Conservation (phyloP, 2,797 vertebrate species). For the Tarsius wallacei region DNA sequence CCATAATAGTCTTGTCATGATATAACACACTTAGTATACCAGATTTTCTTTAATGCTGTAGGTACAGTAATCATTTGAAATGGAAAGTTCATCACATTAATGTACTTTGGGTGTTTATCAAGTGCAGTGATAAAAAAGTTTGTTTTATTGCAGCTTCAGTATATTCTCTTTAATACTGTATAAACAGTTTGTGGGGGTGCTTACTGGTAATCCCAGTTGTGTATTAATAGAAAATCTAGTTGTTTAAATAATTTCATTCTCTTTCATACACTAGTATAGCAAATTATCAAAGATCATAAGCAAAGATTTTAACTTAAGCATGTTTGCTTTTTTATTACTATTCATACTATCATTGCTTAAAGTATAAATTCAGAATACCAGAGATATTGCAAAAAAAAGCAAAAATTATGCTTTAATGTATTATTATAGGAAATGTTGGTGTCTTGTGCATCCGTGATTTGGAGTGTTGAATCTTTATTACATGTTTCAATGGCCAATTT, state of each 20-base stretch:
- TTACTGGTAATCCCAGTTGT: slow-evolving; percentile 7
- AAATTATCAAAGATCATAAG: slow-evolving; percentile 25
- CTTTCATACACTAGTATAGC: not conserved
- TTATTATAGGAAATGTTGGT: not conserved
- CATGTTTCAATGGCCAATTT: not conserved
- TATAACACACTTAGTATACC: not conserved
- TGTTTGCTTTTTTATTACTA: not conserved
- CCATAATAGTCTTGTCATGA: not conserved
- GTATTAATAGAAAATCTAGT: slow-evolving; percentile 16
- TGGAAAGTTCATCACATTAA: not conserved
- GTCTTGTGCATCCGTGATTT: not conserved
- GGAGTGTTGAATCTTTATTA: not conserved
- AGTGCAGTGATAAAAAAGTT: not conserved
- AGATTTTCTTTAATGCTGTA: not conserved
- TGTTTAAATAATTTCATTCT: slow-evolving; percentile 2
- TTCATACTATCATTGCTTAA: slow-evolving; percentile 31
- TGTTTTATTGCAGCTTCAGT: not conserved
- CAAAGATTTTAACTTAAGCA: not conserved
- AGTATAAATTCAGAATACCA: not conserved
- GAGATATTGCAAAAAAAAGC: not conserved
- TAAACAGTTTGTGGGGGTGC: not conserved
- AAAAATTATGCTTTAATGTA: slow-evolving; percentile 1
- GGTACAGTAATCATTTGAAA: not conserved
- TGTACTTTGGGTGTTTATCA: not conserved
- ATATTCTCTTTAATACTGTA: not conserved